Evolutionary conservation across 2,113 vertebrate genomes (phyloP), one percentile per base, ranked within the genome.

Genomic region (Archocentrus centrarchus): DNA sequence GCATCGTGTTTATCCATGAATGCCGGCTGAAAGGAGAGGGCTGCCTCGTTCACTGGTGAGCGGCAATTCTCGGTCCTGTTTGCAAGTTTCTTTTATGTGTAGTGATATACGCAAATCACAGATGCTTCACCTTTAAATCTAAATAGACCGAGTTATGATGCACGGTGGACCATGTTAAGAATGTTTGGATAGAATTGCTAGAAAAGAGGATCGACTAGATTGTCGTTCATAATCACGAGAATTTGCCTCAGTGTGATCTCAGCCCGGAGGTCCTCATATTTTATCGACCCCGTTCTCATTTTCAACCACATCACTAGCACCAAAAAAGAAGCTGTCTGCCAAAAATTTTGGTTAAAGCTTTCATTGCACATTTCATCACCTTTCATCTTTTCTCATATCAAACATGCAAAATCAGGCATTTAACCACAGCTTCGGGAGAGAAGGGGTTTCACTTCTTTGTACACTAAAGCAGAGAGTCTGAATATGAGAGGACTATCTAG

Each of bases 1-100:
- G 97, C 88, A 97, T 98, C 89, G 90, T 93, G 59, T 97, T 99
- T 75, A 98, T 98, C 88, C 97, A 99, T 8, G 97, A 98, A 83
- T 97, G 96, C 83, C 94, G 97, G 0, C 95, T 98, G 82, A 94
- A 93, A 77, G 96, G 97, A 39, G 96, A 97, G 86, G 96, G 97
- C 91, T 98, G 97, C 87, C 96, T 99, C 1, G 97, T 98, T 44
- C 97, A 98, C 92, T 98, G 98, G 97, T 98, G 95, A 94, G 93
- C 10, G 22, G 70, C 24, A 27, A 6, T n/a, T 35, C 39, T 44
- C 68, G 32, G 6, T 35, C 27, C 47, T 53, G 2, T 30, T 70
- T 50, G 13, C 3, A 44, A 3, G 47, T 50, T 50, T 6, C 47
- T 17, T 50, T 13, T 14, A 44, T 14, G 41, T 44, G 41, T 44